These are phyloP conservation scores for Nebria ingens DNA, from an alignment of 1,140 invertebrate species.

Conservation along the genomic window DNA sequence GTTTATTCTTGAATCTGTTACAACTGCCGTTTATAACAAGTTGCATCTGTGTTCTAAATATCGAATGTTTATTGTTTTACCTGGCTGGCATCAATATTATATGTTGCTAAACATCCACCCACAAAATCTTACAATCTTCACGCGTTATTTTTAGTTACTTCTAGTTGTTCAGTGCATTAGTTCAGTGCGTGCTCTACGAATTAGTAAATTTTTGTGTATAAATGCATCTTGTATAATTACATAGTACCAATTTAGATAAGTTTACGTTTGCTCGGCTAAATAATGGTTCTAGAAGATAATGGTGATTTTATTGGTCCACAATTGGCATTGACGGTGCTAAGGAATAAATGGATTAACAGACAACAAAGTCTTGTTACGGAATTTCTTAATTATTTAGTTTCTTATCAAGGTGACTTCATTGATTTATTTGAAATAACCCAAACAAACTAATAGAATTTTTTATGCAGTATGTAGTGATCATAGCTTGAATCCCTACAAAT, in stretches of 20 bases:
- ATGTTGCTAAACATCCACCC: slow-evolving; percentile 1
- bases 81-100: neutral
- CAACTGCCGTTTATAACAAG: too few relatives aligned
- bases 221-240: neutral
- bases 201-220: neutral
- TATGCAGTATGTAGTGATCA: too few relatives aligned
- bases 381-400: slow-evolving; percentile 39
- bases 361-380: slow-evolving; percentile 32
- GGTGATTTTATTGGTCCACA: slow-evolving; percentile 14
- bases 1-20: too few relatives aligned
- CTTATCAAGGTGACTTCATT: slow-evolving; percentile 37
- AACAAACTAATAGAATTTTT: too few relatives aligned
- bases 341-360: slow-evolving; percentile 31
- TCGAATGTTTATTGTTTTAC: neutral
- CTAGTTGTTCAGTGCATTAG: neutral
- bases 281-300: neutral
- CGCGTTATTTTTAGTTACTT: neutral
- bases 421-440: too few relatives aligned
- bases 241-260: neutral
- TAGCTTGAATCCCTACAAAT: too few relatives aligned
- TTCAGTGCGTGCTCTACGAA: neutral
- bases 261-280: neutral
- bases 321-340: slow-evolving; percentile 29
- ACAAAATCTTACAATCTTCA: slow-evolving; percentile 1
- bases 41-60: too few relatives aligned